Percentiles rank a stretch among this genome's conserved stretches.
These are phyloP conservation scores for Unio pictorum DNA, from an alignment of 2,888 invertebrate species.

Conservation along the genomic window DNA sequence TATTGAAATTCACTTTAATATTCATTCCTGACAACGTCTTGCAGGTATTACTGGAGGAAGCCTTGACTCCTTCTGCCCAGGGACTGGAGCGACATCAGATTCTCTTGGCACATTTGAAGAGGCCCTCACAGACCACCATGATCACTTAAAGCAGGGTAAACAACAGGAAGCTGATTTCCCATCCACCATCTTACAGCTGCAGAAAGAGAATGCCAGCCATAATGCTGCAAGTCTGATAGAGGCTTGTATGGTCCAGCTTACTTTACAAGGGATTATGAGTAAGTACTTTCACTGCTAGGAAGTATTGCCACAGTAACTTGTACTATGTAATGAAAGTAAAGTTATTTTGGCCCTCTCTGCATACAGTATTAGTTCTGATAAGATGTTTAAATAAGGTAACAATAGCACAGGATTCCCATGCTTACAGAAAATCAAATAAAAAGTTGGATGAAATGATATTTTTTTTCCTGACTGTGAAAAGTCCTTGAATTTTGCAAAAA, in stretches of 20 bases:
- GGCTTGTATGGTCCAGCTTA: slow-evolving; percentile 65
- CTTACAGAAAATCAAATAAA: too few relatives aligned
- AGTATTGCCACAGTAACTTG: not conserved
- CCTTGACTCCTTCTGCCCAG: slow-evolving; percentile 47
- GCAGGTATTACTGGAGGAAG: slow-evolving; percentile 41
- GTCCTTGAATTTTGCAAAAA: too few relatives aligned
- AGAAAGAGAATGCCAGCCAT: slow-evolving; percentile 65
- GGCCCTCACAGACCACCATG: slow-evolving; percentile 24
- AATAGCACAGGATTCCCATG: too few relatives aligned
- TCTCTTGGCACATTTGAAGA: slow-evolving; percentile 20
- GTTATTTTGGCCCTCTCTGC: too few relatives aligned
- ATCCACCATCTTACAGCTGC: slow-evolving; percentile 55
- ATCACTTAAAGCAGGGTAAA: slow-evolving; percentile 25
- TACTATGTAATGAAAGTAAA: too few relatives aligned
- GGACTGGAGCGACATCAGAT: slow-evolving; percentile 16
- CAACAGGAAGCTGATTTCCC: slow-evolving; percentile 43
- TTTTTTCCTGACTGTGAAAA: too few relatives aligned
- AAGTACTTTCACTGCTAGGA: slow-evolving; percentile 12
- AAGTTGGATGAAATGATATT: too few relatives aligned
- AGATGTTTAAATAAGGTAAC: too few relatives aligned
- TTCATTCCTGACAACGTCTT: not conserved
- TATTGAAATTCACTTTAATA: too few relatives aligned
- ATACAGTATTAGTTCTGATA: too few relatives aligned
- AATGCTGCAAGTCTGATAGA: slow-evolving; percentile 62
- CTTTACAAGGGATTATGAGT: slow-evolving; percentile 60